These are phyloP conservation scores for Agrochola litura DNA, from an alignment of 2,888 invertebrate species.

Conservation along the genomic window DNA sequence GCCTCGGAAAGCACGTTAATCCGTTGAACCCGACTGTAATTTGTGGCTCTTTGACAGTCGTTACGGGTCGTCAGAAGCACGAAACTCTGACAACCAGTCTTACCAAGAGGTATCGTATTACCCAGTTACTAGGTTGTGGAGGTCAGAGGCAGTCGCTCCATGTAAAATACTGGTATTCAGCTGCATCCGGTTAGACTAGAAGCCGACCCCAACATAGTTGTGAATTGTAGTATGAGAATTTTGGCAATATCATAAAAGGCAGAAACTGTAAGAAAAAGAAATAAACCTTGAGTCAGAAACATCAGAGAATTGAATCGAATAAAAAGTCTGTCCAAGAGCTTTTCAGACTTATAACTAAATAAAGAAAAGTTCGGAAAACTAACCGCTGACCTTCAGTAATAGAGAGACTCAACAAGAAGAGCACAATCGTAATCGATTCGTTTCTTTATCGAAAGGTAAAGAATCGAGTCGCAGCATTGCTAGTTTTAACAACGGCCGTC, in stretches of 20 bases:
- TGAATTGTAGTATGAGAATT: neutral
- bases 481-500: neutral
- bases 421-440: neutral
- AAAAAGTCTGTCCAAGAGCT: slow-evolving; percentile 6
- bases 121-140: too few relatives aligned
- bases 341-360: neutral
- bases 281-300: neutral
- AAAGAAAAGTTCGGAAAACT: neutral
- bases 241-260: neutral
- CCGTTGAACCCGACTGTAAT: too few relatives aligned
- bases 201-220: too few relatives aligned
- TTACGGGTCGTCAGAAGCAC: too few relatives aligned
- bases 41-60: too few relatives aligned
- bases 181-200: too few relatives aligned
- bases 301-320: neutral
- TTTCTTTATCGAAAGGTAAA: slow-evolving; percentile 11
- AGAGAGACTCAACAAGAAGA: neutral
- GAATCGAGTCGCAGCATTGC: neutral
- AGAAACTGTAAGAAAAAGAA: neutral
- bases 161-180: too few relatives aligned
- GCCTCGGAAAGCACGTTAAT: too few relatives aligned
- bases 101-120: too few relatives aligned
- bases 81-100: too few relatives aligned
- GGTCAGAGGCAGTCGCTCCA: too few relatives aligned
- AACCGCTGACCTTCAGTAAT: neutral